Evolutionary conservation across 2,888 invertebrate genomes (phyloP), one percentile per base, ranked within the genome.

Genomic region (Harpalus rufipes): DNA sequence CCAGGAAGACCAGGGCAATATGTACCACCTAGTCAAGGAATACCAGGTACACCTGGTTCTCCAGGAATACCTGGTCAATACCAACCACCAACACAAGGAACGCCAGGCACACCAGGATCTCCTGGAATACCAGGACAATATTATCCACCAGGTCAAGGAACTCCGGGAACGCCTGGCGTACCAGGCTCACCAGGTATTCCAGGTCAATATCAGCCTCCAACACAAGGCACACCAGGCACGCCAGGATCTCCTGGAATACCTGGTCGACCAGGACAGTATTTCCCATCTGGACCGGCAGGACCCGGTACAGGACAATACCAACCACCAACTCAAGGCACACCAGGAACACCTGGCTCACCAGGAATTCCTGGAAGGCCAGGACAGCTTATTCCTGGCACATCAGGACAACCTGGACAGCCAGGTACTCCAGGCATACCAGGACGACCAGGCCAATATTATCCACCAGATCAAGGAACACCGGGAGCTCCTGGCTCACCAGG

Each of bases 71-170:
- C 86, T 61, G 87, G 87, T 83, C 85, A 86, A 39, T 79, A 86
- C 12, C 92, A 92, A 82, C 91, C 84, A 92, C 92, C 72, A 92
- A 92, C 21, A 91, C 92, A 86, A 74, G 86, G 86, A 7, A 81
- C 59, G 80, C 86, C 87, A 74, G 87, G 87, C 65, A 51, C 21
- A 8, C 86, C 84, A 74, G 85, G 63, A 85, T 83, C 74, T 86
- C 80, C 58, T 44, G 76, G 78, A 18, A 51, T n/a, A 61, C 84
- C 84, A 41, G 84, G 84, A 7, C 51, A 65, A 68, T 65, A 68
- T 21, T 32, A 14, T 80, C 85, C 86, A 39, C 85, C 86, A 68
- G 80, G 65, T 79, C 85, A 85, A 18, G 85, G 85, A 41, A 41
- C 63, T 41, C 86, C 86, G n/a, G 85, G 85, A 7, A 86, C 83